Evolutionary conservation across 2,888 invertebrate species (phyloP).

Genomic region (Cyrtodaria siliqua): DNA sequence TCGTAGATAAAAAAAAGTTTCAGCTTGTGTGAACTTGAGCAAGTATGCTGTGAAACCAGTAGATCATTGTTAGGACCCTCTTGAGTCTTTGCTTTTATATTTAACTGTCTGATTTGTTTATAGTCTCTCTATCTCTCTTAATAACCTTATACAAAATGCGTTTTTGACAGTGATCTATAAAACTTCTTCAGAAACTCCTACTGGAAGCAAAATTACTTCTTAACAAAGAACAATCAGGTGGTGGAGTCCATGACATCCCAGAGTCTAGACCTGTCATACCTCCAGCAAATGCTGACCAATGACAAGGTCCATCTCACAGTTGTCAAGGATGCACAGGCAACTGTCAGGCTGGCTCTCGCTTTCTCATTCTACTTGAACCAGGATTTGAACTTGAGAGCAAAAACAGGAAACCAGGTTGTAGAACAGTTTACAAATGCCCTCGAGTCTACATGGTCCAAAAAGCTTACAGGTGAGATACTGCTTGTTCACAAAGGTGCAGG

Average conservation of each 20-base stretch:
- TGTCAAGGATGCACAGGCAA: slow-evolving; percentile 32
- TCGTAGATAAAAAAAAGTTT: background rate
- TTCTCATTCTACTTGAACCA: slow-evolving; percentile 63
- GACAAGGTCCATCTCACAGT: slow-evolving; percentile 10
- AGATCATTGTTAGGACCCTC: too few species aligned
- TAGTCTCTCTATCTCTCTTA: too few species aligned
- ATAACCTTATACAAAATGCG: too few species aligned
- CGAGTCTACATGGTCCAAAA: slow-evolving; percentile 53
- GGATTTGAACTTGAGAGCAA: slow-evolving; percentile 33
- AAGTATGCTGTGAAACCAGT: too few species aligned
- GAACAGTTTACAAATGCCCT: slow-evolving; percentile 50
- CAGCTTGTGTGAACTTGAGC: background rate
- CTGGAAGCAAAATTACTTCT: slow-evolving; percentile 66
- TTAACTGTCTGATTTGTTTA: background rate
- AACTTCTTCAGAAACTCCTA: slow-evolving; percentile 62
- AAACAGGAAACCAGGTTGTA: slow-evolving; percentile 19
- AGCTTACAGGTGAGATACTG: slow-evolving; percentile 60
- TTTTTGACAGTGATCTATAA: too few species aligned
- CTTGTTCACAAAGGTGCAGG: too few species aligned
- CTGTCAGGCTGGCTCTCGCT: slow-evolving; percentile 49
- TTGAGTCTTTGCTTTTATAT: background rate
- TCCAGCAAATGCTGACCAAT: slow-evolving; percentile 21
- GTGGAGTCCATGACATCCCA: slow-evolving; percentile 64
- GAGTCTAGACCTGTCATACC: slow-evolving; percentile 37
- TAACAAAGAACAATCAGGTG: slow-evolving; percentile 51